Evolutionary conservation across 2,113 vertebrate species (phyloP).

Genomic region (Atherinomorus stipes): DNA sequence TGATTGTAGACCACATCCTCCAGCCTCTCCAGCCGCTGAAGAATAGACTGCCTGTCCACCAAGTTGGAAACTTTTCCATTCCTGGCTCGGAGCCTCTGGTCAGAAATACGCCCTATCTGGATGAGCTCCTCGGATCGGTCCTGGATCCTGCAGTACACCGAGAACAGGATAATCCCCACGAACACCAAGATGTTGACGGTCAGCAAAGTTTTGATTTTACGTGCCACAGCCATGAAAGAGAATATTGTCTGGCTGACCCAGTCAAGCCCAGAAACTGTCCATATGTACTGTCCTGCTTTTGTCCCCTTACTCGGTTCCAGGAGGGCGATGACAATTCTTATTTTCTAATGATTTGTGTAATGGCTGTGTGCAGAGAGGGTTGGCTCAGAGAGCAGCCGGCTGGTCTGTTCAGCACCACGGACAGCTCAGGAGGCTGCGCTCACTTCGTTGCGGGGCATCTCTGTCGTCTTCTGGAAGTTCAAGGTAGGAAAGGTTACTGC

Average conservation of each 20-base stretch:
- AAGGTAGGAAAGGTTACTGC: slow-evolving; percentile 21
- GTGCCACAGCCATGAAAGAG: slow-evolving; percentile 95
- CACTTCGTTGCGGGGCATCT: slow-evolving; percentile 35
- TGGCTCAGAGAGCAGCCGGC: slow-evolving; percentile 41
- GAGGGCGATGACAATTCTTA: slow-evolving; percentile 2
- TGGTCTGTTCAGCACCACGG: slow-evolving; percentile 80
- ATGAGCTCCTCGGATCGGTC: slow-evolving; percentile 93
- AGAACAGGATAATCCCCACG: slow-evolving; percentile 96
- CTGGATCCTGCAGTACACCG: slow-evolving; percentile 97
- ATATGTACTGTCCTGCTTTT: slow-evolving; percentile 55
- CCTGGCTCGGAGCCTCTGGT: slow-evolving; percentile 89
- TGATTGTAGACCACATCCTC: slow-evolving; percentile 98
- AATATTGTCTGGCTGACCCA: slow-evolving; percentile 72
- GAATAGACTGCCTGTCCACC: slow-evolving; percentile 92
- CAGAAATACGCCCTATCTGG: slow-evolving; percentile 89
- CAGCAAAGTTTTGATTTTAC: slow-evolving; percentile 99
- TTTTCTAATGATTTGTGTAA: neutral
- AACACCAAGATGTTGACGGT: slow-evolving; percentile 98
- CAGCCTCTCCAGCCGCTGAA: slow-evolving; percentile 94
- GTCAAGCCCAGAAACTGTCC: slow-evolving; percentile 78
- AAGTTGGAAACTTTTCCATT: slow-evolving; percentile 87
- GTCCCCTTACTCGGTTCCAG: slow-evolving; percentile 39
- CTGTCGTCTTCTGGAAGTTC: slow-evolving; percentile 28
- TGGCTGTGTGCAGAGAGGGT: slow-evolving; percentile 34
- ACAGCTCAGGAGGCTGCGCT: slow-evolving; percentile 63